Conservation (phyloP, 2,888 invertebrate genomes). For the Panzeria rudis region DNA sequence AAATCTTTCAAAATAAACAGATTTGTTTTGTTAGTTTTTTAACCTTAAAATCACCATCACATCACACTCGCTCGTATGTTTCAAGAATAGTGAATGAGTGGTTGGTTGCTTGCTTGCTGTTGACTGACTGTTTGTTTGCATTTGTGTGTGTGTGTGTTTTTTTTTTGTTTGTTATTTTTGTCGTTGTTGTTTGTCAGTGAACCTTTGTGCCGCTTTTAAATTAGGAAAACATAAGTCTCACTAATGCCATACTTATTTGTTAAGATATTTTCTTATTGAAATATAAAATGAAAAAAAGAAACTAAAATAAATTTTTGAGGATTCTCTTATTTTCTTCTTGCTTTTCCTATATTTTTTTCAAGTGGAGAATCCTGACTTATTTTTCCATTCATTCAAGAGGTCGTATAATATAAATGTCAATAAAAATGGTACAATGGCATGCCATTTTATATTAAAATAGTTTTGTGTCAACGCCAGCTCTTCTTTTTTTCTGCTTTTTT, state of each 20-base stretch:
- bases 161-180: background rate
- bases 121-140: conserved; percentile 12
- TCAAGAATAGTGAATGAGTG: background rate
- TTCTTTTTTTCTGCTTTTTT: conserved; percentile 20
- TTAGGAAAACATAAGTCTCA: conserved; percentile 66
- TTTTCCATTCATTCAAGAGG: conserved; percentile 1
- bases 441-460: conserved; percentile 70
- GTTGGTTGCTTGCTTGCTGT: background rate
- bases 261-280: conserved; percentile 50
- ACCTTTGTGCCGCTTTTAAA: conserved; percentile 55
- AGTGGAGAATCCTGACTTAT: conserved; percentile 52
- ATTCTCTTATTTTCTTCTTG: conserved; percentile 11
- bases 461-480: conserved; percentile 69
- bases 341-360: conserved; percentile 40
- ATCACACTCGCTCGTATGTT: background rate
- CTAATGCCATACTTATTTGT: conserved; percentile 62
- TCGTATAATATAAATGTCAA: conserved; percentile 56
- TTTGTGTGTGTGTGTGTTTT: conserved; percentile 1
- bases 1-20: conserved; percentile 71
- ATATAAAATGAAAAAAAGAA: conserved; percentile 13
- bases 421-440: conserved; percentile 59
- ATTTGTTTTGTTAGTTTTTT: conserved; percentile 63
- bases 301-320: conserved; percentile 32
- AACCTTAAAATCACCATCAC: conserved; percentile 40
- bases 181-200: conserved; percentile 17